A percentile compares a stretch with the other conserved stretches of the same genome.
Evolutionary conservation across 2,113 vertebrate species (phyloP).

Genomic region (Neodon shergylaensis): DNA sequence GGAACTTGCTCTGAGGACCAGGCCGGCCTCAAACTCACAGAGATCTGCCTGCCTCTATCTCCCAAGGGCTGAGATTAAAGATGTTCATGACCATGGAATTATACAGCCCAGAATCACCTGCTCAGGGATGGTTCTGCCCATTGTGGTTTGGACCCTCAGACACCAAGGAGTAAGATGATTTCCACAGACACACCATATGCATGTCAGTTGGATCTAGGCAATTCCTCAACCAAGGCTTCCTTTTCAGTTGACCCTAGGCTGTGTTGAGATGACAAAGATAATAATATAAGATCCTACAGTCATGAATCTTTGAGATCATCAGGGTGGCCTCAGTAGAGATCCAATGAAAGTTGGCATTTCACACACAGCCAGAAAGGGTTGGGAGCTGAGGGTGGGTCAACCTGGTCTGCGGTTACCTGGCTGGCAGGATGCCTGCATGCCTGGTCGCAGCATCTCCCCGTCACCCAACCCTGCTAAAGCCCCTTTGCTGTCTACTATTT

Average conservation of each 20-base stretch:
- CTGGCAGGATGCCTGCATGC: background rate
- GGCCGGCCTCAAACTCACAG: background rate
- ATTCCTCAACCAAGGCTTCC: background rate
- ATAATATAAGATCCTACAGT: background rate
- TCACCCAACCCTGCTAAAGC: background rate
- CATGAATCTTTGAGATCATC: background rate
- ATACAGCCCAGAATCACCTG: background rate
- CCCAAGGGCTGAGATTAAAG: background rate
- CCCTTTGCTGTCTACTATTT: background rate
- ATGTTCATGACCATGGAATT: background rate
- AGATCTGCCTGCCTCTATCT: background rate
- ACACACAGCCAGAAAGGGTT: background rate
- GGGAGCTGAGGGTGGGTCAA: background rate
- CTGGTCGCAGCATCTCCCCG: background rate
- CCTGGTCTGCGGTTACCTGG: background rate
- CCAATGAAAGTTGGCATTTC: background rate
- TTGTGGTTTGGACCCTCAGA: no score
- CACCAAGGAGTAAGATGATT: background rate
- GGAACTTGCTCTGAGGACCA: background rate
- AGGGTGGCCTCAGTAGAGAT: background rate
- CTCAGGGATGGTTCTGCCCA: background rate
- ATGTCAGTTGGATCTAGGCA: background rate
- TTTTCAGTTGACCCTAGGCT: background rate
- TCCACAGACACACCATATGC: background rate
- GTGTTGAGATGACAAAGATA: background rate